Percentiles rank a stretch among this genome's conserved stretches.
Evolutionary conservation across 2,113 vertebrate genomes (phyloP).

Genomic region (Epinephelus moara): DNA sequence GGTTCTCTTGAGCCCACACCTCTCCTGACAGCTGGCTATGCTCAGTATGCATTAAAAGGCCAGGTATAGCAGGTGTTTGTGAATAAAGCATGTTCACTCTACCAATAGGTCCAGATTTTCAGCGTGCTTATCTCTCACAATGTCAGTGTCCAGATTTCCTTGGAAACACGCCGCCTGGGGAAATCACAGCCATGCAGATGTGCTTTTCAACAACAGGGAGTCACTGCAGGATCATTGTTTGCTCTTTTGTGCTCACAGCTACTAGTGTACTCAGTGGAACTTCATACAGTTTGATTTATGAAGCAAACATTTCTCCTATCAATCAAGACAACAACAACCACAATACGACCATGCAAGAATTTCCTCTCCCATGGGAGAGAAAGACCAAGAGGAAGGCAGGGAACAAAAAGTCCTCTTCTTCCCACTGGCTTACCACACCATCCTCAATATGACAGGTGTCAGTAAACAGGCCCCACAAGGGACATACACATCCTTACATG

Average conservation of each 20-base stretch:
- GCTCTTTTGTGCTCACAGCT: constrained; percentile 27
- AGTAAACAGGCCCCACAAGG: constrained; percentile 11
- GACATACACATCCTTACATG: background rate
- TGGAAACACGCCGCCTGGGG: constrained; percentile 29
- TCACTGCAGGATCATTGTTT: constrained; percentile 11
- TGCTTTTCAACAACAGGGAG: constrained; percentile 38
- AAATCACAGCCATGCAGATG: constrained; percentile 65
- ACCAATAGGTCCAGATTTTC: constrained; percentile 21
- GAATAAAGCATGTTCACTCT: constrained; percentile 64
- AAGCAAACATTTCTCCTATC: background rate
- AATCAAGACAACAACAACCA: constrained; percentile 20
- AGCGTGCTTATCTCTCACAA: constrained; percentile 48
- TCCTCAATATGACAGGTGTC: constrained; percentile 12
- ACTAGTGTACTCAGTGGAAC: background rate
- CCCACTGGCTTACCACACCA: background rate
- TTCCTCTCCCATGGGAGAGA: background rate
- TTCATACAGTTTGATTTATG: background rate
- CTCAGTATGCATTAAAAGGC: constrained; percentile 61
- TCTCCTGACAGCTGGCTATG: constrained; percentile 36
- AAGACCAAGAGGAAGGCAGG: background rate
- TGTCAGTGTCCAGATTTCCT: constrained; percentile 47
- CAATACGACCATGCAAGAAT: background rate
- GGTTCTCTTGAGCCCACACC: constrained; percentile 17
- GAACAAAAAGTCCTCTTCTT: background rate
- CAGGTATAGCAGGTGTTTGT: constrained; percentile 66